These are phyloP conservation scores for Eupsittula cactorum DNA, from an alignment of 2,113 vertebrate genomes.

Conservation along the genomic window DNA sequence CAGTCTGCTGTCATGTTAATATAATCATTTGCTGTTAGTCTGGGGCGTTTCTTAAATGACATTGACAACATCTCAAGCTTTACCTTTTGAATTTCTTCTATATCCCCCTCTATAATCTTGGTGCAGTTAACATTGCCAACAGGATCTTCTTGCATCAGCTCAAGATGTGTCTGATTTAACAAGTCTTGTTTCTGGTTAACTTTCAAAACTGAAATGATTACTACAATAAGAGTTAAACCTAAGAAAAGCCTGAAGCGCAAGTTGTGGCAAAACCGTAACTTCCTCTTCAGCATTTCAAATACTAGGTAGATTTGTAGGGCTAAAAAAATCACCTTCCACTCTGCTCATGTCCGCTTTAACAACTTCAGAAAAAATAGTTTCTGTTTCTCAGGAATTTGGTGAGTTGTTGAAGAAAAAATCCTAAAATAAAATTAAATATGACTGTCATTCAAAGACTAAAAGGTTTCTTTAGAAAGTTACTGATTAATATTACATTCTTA, in stretches of 20 bases:
- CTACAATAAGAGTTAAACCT: conserved; percentile 56
- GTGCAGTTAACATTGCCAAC: conserved; percentile 79
- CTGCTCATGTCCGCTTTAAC: not conserved
- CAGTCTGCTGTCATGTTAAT: conserved; percentile 83
- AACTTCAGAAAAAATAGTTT: not conserved
- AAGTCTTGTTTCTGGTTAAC: conserved; percentile 72
- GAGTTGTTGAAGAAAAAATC: not conserved
- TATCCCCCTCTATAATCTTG: conserved; percentile 80
- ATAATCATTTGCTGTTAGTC: conserved; percentile 76
- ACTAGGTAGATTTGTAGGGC: not conserved
- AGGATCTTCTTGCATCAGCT: conserved; percentile 72
- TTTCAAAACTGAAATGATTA: conserved; percentile 67
- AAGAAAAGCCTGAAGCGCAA: conserved; percentile 58
- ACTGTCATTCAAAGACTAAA: not conserved
- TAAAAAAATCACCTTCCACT: not conserved
- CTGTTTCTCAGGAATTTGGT: not conserved
- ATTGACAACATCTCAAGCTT: conserved; percentile 77
- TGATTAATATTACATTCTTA: not conserved
- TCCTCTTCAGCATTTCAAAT: conserved; percentile 73
- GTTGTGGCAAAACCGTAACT: conserved; percentile 81
- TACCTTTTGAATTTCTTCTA: conserved; percentile 75
- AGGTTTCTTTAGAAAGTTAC: not conserved
- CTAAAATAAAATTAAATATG: conserved; percentile 22
- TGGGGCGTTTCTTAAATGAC: conserved; percentile 70
- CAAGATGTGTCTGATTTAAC: conserved; percentile 61